A percentile compares a stretch with the other conserved stretches of the same genome.
phyloP scores from a whole-genome alignment of 2,888 invertebrate species.

The Pseudanteris insignis region DNA sequence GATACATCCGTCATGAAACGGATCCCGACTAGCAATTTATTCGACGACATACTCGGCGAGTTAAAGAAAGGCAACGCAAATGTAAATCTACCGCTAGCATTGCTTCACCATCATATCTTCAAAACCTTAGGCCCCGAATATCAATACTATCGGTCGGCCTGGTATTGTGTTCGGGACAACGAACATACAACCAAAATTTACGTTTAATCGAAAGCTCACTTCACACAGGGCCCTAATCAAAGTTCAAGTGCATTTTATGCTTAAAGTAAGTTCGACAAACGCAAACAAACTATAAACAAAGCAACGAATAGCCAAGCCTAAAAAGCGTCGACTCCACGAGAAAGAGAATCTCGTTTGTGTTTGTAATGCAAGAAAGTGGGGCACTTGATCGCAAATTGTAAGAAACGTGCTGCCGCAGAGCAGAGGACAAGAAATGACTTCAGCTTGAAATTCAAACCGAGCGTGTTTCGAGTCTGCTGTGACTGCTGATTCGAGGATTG shows the following conservation, averaged over 20 bases:
- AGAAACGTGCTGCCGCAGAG: slow-evolving; percentile 22
- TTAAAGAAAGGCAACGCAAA: slow-evolving; percentile 32
- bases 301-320: not conserved
- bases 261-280: slow-evolving; percentile 9
- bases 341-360: too few relatives aligned
- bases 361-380: slow-evolving; percentile 39
- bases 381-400: slow-evolving; percentile 35
- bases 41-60: slow-evolving; percentile 42
- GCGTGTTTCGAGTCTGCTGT: too few relatives aligned
- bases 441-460: too few relatives aligned
- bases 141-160: slow-evolving; percentile 42
- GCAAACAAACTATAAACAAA: slow-evolving; percentile 11
- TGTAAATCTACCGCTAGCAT: slow-evolving; percentile 35
- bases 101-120: slow-evolving; percentile 47
- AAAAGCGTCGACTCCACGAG: slow-evolving; percentile 3
- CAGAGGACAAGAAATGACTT: not conserved
- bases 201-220: slow-evolving; percentile 13
- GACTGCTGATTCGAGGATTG: slow-evolving; percentile 45
- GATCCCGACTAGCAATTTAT: too few relatives aligned
- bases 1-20: not conserved
- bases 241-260: slow-evolving; percentile 23
- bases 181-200: slow-evolving; percentile 45
- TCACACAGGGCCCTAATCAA: slow-evolving; percentile 16
- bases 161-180: slow-evolving; percentile 43
- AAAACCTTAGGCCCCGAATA: slow-evolving; percentile 46